Conservation (phyloP, 2,888 invertebrate genomes). For the Cyclophora punctaria region DNA sequence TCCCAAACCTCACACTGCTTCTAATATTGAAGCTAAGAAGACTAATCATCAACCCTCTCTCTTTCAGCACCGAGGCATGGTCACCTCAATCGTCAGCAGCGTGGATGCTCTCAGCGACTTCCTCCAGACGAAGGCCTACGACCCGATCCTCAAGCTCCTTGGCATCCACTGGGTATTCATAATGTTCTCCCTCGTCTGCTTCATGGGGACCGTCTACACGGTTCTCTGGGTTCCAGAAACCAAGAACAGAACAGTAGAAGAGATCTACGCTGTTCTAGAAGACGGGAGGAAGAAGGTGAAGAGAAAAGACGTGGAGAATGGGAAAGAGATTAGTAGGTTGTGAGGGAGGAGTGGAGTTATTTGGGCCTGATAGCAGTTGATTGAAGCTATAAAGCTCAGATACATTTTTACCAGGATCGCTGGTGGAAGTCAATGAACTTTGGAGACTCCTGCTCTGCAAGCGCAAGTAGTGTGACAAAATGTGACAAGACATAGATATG, state of each 20-base stretch:
- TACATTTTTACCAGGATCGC: too few species aligned
- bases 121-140: constrained; percentile 64
- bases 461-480: too few species aligned
- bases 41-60: not conserved
- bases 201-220: constrained; percentile 59
- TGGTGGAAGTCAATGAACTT: too few species aligned
- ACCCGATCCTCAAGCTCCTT: constrained; percentile 56
- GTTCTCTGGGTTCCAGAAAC: constrained; percentile 66
- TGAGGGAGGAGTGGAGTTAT: constrained; percentile 19
- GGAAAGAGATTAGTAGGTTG: constrained; percentile 53
- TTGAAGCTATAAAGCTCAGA: too few species aligned
- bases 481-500: too few species aligned
- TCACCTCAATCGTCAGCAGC: constrained; percentile 62
- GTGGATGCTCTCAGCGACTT: constrained; percentile 63
- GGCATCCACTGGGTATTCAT: constrained; percentile 71
- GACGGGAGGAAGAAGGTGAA: constrained; percentile 55
- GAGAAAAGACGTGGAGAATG: constrained; percentile 49
- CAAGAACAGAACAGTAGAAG: constrained; percentile 55
- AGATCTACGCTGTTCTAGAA: constrained; percentile 57
- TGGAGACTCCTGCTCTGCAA: too few species aligned
- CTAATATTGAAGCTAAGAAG: not conserved
- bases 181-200: constrained; percentile 59
- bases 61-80: constrained; percentile 64
- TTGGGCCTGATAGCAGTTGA: too few species aligned
- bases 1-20: too few species aligned